These are phyloP conservation scores for Anastrepha obliqua DNA, from an alignment of 1,140 invertebrate species.

Conservation along the genomic window DNA sequence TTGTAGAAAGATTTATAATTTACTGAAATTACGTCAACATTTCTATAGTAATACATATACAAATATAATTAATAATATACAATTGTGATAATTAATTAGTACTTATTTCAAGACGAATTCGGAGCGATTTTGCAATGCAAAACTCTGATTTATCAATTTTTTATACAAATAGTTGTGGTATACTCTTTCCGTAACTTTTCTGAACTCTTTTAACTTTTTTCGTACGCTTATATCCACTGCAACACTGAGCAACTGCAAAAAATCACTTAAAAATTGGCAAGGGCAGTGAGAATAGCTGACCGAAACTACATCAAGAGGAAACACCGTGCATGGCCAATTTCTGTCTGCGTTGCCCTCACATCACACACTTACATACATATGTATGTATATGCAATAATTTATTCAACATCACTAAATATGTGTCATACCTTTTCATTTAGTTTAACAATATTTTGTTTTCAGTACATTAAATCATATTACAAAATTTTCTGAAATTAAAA, in stretches of 20 bases:
- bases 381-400: neutral
- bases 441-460: neutral
- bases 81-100: no score
- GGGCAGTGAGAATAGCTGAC: neutral
- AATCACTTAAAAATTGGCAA: neutral
- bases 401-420: neutral
- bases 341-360: neutral
- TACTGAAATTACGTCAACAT: no score
- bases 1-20: no score
- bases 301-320: neutral
- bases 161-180: no score
- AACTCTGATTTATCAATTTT: no score
- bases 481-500: conserved; percentile 2
- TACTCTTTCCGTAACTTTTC: no score
- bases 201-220: neutral
- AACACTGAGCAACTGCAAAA: neutral
- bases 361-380: no score
- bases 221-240: neutral
- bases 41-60: no score
- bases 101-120: no score
- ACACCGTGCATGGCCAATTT: neutral
- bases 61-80: no score
- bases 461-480: neutral
- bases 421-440: neutral
- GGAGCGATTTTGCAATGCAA: no score